Conservation (phyloP, 1,140 invertebrate genomes). For the Dendroctonus ponderosae region DNA sequence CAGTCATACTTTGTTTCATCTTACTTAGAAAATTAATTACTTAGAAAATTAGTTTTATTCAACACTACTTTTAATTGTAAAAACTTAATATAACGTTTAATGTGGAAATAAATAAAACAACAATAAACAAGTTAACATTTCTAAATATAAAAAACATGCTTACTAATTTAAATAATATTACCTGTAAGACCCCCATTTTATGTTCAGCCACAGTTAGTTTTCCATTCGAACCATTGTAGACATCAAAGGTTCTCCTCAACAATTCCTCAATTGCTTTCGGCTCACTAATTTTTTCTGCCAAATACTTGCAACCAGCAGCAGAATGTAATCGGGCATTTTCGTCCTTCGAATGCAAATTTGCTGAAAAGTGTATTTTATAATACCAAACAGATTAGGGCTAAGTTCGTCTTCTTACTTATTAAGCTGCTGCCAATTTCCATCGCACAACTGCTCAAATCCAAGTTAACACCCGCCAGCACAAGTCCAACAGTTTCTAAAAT, state of each 20-base stretch:
- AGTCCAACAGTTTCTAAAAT: slow-evolving; percentile 78
- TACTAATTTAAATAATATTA: slow-evolving; percentile 44
- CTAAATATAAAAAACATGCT: slow-evolving; percentile 9
- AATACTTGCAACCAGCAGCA: slow-evolving; percentile 63
- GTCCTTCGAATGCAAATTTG: slow-evolving; percentile 80
- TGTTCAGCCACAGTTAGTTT: slow-evolving; percentile 87
- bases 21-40: no score
- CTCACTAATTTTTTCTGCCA: slow-evolving; percentile 74
- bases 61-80: no score
- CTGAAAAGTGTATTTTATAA: slow-evolving; percentile 48
- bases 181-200: slow-evolving; percentile 84
- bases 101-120: no score
- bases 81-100: no score
- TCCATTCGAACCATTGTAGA: slow-evolving; percentile 87
- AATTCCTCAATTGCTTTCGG: slow-evolving; percentile 65
- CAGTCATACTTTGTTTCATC: no score
- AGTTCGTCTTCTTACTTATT: slow-evolving; percentile 57
- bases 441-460: slow-evolving; percentile 80
- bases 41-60: no score
- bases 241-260: slow-evolving; percentile 72
- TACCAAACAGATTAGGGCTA: not conserved
- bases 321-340: slow-evolving; percentile 72
- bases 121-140: slow-evolving; percentile 10
- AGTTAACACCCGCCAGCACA: slow-evolving; percentile 67
- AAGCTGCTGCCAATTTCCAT: slow-evolving; percentile 80